phyloP scores from a whole-genome alignment of 2,113 vertebrate species.

The Lycaon pictus region DNA sequence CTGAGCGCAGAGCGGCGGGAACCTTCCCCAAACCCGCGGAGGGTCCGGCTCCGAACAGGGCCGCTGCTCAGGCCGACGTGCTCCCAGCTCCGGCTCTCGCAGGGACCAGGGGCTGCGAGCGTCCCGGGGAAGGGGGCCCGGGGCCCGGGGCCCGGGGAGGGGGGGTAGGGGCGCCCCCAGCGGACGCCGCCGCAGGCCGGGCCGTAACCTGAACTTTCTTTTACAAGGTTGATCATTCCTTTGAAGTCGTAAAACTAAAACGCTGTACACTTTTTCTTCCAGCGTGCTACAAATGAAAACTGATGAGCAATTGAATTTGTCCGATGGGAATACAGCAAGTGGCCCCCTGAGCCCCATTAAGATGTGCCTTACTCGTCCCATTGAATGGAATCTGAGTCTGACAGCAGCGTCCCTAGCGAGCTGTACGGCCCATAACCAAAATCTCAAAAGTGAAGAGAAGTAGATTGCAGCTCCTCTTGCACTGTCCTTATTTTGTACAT shows the following conservation, averaged over 20 bases:
- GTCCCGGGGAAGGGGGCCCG: too few species aligned
- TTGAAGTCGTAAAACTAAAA: slow-evolving; percentile 80
- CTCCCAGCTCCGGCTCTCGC: too few species aligned
- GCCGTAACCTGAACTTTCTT: neutral
- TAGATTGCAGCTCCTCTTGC: slow-evolving; percentile 88
- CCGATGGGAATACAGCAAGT: slow-evolving; percentile 87
- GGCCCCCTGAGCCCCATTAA: slow-evolving; percentile 88
- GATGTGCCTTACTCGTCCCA: slow-evolving; percentile 91
- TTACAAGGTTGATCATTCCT: slow-evolving; percentile 33
- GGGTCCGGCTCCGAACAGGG: too few species aligned
- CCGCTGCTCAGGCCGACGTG: too few species aligned
- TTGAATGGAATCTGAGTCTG: slow-evolving; percentile 88
- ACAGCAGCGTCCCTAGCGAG: slow-evolving; percentile 86
- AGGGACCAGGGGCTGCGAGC: too few species aligned
- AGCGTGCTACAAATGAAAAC: slow-evolving; percentile 88
- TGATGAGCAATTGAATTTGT: slow-evolving; percentile 87
- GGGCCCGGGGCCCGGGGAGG: too few species aligned
- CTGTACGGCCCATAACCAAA: slow-evolving; percentile 90
- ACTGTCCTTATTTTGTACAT: slow-evolving; percentile 88
- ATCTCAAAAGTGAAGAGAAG: slow-evolving; percentile 89
- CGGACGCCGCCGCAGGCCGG: too few species aligned
- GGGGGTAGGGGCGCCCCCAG: too few species aligned
- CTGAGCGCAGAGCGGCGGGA: too few species aligned
- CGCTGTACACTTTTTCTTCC: slow-evolving; percentile 75
- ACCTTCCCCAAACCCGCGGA: too few species aligned